Evolutionary conservation across 2,888 invertebrate species (phyloP).

Genomic region (Zonitis immaculata): DNA sequence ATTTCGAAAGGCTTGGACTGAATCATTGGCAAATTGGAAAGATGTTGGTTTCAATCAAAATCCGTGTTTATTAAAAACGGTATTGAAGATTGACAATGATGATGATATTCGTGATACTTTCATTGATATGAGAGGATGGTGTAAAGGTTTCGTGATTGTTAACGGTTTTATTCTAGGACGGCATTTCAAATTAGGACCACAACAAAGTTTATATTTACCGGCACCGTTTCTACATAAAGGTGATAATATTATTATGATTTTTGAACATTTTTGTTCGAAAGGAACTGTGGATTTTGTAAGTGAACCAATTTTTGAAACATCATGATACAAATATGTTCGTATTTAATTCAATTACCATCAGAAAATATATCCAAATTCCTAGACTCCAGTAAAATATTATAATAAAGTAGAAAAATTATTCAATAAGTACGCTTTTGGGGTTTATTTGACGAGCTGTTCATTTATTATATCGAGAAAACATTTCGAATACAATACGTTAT

Average conservation of each 20-base stretch:
- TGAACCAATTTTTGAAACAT: constrained; percentile 33
- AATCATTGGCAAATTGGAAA: constrained; percentile 49
- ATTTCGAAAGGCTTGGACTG: constrained; percentile 50
- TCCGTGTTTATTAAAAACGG: constrained; percentile 55
- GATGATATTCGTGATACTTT: constrained; percentile 65
- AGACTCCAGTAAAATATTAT: too few species aligned
- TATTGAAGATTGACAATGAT: constrained; percentile 50
- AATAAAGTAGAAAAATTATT: too few species aligned
- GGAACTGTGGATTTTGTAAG: constrained; percentile 30
- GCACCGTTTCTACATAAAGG: constrained; percentile 62
- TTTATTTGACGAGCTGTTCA: too few species aligned
- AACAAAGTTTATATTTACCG: constrained; percentile 77
- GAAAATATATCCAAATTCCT: too few species aligned
- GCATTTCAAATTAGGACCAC: constrained; percentile 73
- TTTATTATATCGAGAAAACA: too few species aligned
- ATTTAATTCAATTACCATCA: too few species aligned
- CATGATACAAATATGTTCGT: too few species aligned
- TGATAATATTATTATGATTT: constrained; percentile 40
- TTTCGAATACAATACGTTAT: too few species aligned
- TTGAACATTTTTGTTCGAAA: constrained; percentile 40
- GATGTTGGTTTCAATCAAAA: constrained; percentile 62
- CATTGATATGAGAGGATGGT: constrained; percentile 73
- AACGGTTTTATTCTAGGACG: constrained; percentile 84
- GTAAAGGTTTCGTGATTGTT: constrained; percentile 76
- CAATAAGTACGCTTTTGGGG: too few species aligned